Evolutionary conservation across 1,140 invertebrate genomes (phyloP).

Genomic region (Helicoverpa zea): DNA sequence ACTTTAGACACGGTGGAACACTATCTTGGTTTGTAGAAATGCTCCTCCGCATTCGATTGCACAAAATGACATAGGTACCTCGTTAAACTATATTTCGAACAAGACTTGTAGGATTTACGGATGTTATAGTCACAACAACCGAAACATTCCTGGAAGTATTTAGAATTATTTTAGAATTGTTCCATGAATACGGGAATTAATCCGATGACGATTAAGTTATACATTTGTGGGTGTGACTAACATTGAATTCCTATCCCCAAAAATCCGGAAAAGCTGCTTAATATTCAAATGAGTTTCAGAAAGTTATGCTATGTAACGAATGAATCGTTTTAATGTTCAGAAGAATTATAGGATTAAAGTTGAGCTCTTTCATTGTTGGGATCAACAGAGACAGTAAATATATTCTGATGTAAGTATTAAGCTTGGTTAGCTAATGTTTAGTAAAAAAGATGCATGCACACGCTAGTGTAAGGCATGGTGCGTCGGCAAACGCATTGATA

Average conservation of each 20-base stretch:
- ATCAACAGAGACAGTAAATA: background rate
- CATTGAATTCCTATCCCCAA: background rate
- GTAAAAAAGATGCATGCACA: conserved; percentile 16
- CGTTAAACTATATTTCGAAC: background rate
- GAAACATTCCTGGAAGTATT: background rate
- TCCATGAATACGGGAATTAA: background rate
- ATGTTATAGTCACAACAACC: background rate
- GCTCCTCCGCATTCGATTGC: background rate
- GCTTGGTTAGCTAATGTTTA: background rate
- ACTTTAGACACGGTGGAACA: no score
- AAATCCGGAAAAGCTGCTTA: background rate
- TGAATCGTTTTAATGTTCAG: no score
- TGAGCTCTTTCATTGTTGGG: background rate
- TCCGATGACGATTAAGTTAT: background rate
- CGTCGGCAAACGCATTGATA: conserved; percentile 27
- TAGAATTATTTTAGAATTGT: background rate
- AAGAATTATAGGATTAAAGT: no score
- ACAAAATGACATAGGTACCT: background rate
- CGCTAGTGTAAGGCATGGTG: conserved; percentile 17
- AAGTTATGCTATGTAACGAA: no score
- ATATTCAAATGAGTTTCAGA: no score
- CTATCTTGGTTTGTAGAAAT: no score
- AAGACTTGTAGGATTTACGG: background rate
- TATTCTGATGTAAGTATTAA: background rate
- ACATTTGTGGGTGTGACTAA: background rate